A percentile compares a stretch with the other conserved stretches of the same genome.
Evolutionary conservation across 2,797 vertebrate genomes (phyloP).

Genomic region (Melanotaenia pygmaea): DNA sequence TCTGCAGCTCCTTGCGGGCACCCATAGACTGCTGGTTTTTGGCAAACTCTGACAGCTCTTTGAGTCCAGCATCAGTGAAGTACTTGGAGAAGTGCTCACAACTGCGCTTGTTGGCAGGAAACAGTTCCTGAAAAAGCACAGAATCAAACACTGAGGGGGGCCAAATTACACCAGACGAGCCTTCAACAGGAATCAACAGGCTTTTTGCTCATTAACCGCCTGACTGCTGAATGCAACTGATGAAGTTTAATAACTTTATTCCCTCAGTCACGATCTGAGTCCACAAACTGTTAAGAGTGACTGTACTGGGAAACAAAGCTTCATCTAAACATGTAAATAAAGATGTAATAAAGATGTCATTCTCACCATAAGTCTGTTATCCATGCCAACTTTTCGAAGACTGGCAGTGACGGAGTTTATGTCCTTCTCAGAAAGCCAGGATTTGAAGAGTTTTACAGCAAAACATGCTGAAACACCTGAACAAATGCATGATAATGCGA

Average conservation of each 20-base stretch:
- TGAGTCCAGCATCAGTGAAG: conserved; percentile 92
- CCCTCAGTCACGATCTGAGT: not conserved
- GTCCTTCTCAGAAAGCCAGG: conserved; percentile 97
- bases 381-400: conserved; percentile 96
- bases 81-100: conserved; percentile 95
- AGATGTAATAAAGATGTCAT: conserved; percentile 4
- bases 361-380: conserved; percentile 94
- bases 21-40: conserved; percentile 93
- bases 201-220: conserved; percentile 16
- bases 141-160: conserved; percentile 28
- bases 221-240: not conserved
- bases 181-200: conserved; percentile 17
- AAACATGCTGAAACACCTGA: conserved; percentile 95
- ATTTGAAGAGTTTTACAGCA: conserved; percentile 98
- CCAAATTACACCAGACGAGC: conserved; percentile 3
- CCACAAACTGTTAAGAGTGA: not conserved
- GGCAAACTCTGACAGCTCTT: conserved; percentile 92
- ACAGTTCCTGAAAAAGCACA: conserved; percentile 86
- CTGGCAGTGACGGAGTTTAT: conserved; percentile 93
- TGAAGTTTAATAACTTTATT: not conserved
- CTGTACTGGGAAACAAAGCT: not conserved
- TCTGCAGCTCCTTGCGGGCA: conserved; percentile 92
- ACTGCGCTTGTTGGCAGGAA: conserved; percentile 94
- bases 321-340: not conserved
- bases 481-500: conserved; percentile 58